phyloP scores from a whole-genome alignment of 2,888 invertebrate genomes.

The Cistogaster globosa region DNA sequence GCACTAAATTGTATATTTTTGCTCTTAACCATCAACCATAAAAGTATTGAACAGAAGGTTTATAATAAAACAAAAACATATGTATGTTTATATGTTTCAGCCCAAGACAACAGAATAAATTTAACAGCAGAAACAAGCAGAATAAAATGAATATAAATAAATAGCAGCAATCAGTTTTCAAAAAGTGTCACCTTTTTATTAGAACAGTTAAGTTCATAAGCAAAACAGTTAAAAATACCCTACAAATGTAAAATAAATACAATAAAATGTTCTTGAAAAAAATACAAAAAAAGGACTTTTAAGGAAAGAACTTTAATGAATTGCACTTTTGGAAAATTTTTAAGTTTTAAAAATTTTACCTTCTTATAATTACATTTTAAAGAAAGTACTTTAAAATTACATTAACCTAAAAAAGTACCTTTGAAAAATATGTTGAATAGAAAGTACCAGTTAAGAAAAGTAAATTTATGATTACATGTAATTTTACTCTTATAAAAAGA shows the following conservation, averaged over 20 bases:
- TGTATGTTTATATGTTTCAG: constrained; percentile 48
- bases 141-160: constrained; percentile 31
- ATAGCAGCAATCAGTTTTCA: constrained; percentile 44
- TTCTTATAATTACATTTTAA: no score
- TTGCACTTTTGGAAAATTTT: no score
- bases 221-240: constrained; percentile 10
- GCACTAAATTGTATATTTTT: constrained; percentile 19
- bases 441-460: no score
- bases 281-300: no score
- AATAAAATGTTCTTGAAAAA: no score
- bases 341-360: no score
- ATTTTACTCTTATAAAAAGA: no score
- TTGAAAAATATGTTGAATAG: background rate
- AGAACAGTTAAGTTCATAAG: background rate
- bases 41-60: background rate
- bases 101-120: constrained; percentile 34
- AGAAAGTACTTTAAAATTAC: background rate
- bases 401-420: background rate
- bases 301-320: no score
- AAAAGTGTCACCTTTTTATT: constrained; percentile 58
- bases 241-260: background rate
- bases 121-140: background rate
- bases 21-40: constrained; percentile 8
- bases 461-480: no score
- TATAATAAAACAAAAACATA: background rate